phyloP scores from a whole-genome alignment of 2,888 invertebrate genomes.

The Pammene fasciana region DNA sequence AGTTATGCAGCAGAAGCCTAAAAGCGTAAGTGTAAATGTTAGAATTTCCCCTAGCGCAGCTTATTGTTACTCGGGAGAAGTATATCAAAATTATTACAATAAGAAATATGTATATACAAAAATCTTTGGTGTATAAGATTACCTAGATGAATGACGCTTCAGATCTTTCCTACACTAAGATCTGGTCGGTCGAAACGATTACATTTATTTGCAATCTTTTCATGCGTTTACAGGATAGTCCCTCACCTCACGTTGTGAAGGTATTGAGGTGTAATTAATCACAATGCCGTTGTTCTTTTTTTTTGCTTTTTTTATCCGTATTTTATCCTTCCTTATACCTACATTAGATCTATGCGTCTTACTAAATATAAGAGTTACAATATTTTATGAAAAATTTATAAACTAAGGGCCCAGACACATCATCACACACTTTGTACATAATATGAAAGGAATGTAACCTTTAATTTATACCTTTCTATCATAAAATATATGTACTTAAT shows the following conservation, averaged over 20 bases:
- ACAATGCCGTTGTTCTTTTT: slow-evolving; percentile 75
- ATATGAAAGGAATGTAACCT: slow-evolving; percentile 83
- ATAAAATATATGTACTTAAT: slow-evolving; percentile 73
- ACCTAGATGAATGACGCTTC: slow-evolving; percentile 72
- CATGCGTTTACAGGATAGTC: slow-evolving; percentile 81
- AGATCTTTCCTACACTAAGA: slow-evolving; percentile 71
- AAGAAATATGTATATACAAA: slow-evolving; percentile 76
- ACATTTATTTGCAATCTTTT: slow-evolving; percentile 73
- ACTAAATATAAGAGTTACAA: slow-evolving; percentile 58
- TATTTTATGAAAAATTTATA: slow-evolving; percentile 82
- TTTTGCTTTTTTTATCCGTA: slow-evolving; percentile 49
- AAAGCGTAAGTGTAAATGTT: slow-evolving; percentile 67
- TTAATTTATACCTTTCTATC: slow-evolving; percentile 81
- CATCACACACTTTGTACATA: slow-evolving; percentile 78
- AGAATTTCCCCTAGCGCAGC: slow-evolving; percentile 68
- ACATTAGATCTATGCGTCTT: slow-evolving; percentile 75
- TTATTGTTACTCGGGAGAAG: slow-evolving; percentile 57
- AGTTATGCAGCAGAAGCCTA: slow-evolving; percentile 76
- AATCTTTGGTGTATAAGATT: slow-evolving; percentile 78
- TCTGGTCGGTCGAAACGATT: slow-evolving; percentile 83
- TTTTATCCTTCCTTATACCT: slow-evolving; percentile 55
- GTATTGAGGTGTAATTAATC: slow-evolving; percentile 62
- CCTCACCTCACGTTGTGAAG: slow-evolving; percentile 64
- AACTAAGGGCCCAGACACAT: slow-evolving; percentile 83
- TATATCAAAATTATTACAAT: slow-evolving; percentile 48